Base-by-base conservation (phyloP, 2,888 invertebrate species). In the Xylota segnis region DNA sequence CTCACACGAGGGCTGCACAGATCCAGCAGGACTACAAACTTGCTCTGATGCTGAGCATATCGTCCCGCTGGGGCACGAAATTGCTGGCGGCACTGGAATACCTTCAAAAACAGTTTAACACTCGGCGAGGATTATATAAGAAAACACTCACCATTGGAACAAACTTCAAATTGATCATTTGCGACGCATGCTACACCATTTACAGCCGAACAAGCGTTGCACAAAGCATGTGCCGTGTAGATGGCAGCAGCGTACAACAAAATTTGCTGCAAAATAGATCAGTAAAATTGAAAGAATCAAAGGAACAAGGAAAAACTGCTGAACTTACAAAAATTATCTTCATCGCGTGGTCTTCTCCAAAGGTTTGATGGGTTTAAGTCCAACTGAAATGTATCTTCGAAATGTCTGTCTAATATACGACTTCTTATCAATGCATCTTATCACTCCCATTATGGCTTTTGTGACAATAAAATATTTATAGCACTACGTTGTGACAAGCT, bases 21-120 rank as follows among this genome's bases (percentile, higher is more conserved):
- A 18, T 18, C 27, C 61, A 4, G 29, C 16, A 10, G 78, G 32
- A 32, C 61, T 40, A 16, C 83, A 83, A 56, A 83, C 18, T 16
- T 7, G 6, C 0, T 27, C 45, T 5, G 5, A 14, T 18, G 68
- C 27, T 43, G 78, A 50, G 14, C 83, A 83, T 12, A 83, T 45
- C 10, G 72, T 78, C 29, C 78, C 78, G 40, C 27, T 72, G 9
- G 83, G 83, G n/a, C 83, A 83, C 1, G 23, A 7, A 0, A 52
- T 37, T 0, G 52, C 18, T 0, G 59, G 45, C 0, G 71, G 18
- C 23, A 23, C n/a, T 2, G 83, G 83, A 7, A 66, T 2, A 9
- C 77, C 83, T 83, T 6, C n/a, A 4, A 10, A 32, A 40, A 5
- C 9, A 12, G 12, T 43, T n/a, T 4, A 9, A 10, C 10, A 9